These are phyloP conservation scores for Hoplodrina blanda DNA, from an alignment of 2,888 invertebrate species.

Conservation along the genomic window DNA sequence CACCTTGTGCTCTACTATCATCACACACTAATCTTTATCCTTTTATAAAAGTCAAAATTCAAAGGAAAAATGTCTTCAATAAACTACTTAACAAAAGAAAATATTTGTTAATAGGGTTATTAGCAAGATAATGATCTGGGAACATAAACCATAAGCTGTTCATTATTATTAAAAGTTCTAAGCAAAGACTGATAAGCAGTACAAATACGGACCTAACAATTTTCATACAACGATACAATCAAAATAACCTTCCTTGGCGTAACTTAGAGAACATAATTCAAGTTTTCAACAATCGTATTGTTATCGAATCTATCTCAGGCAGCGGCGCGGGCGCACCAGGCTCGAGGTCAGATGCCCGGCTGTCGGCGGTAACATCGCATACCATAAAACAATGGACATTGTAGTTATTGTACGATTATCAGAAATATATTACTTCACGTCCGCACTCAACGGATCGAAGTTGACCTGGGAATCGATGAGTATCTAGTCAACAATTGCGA, in stretches of 20 bases:
- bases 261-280: slow-evolving; percentile 76
- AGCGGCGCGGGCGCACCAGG: slow-evolving; percentile 42
- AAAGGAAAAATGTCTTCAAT: slow-evolving; percentile 36
- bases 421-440: slow-evolving; percentile 62
- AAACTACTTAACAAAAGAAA: slow-evolving; percentile 56
- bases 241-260: slow-evolving; percentile 75
- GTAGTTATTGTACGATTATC: slow-evolving; percentile 67
- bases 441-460: slow-evolving; percentile 35
- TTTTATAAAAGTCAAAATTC: slow-evolving; percentile 15
- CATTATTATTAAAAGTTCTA: slow-evolving; percentile 67
- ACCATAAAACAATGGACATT: slow-evolving; percentile 70
- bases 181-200: slow-evolving; percentile 66
- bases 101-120: slow-evolving; percentile 62
- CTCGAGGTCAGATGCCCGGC: slow-evolving; percentile 53
- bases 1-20: slow-evolving; percentile 15
- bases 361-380: slow-evolving; percentile 50
- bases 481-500: slow-evolving; percentile 2
- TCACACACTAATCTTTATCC: slow-evolving; percentile 12
- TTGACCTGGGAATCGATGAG: slow-evolving; percentile 7
- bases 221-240: slow-evolving; percentile 75
- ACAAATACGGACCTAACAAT: slow-evolving; percentile 72
- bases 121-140: slow-evolving; percentile 66
- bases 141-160: slow-evolving; percentile 65
- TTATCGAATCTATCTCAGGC: slow-evolving; percentile 75
- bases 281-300: slow-evolving; percentile 83